Base-by-base conservation (phyloP, 1,140 invertebrate species). In the Drusus annulatus region DNA sequence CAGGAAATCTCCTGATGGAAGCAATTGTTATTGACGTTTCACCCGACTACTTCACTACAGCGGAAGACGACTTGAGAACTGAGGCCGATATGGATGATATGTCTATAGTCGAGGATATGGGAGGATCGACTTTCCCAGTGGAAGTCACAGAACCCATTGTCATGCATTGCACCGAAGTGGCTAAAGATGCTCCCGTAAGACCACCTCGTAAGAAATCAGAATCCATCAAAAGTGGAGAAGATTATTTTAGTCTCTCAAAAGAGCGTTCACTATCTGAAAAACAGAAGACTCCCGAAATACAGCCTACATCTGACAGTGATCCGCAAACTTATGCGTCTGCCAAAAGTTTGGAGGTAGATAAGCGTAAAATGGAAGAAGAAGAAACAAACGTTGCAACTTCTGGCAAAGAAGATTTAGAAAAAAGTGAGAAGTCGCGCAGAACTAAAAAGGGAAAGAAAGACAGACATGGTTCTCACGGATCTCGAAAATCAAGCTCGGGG, bases 11-110 rank as follows among this genome's bases (percentile, higher is more conserved):
- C 4, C 85, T 96, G 0, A 96, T 97, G 95, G 96, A 97, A 90
- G 96, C 96, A 1, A 94, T 97, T 17, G 94, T 98, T 3, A 97
- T 97, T 69, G 96, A 98, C 84, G 95, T 98, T n/a, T 93, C 94
- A 0, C 94, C 94, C 8, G 95, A 96, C 84, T 95, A 95, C 83
- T 96, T 95, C 84, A 89, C 91, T 0, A 90, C 92, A 19, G 92
- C 92, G 0, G 95, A 95, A 87, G 95, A 95, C 85, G 95, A 96
- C 87, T 88, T 94, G 77, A 91, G 94, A 76, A 97, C 95, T 1
- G 95, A 96, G 89, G 95, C 94, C 0, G 95, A 96, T 82, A 89
- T 97, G 54, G 96, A 97, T 86, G 95, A 96, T 85, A 93, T 96
- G 65, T 95, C 94, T 13, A 92, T 95, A 69, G 94, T 93, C 52